Percentiles rank a stretch among this genome's conserved stretches.
phyloP scores from a whole-genome alignment of 2,113 vertebrate species.

The Scytalopus superciliaris region DNA sequence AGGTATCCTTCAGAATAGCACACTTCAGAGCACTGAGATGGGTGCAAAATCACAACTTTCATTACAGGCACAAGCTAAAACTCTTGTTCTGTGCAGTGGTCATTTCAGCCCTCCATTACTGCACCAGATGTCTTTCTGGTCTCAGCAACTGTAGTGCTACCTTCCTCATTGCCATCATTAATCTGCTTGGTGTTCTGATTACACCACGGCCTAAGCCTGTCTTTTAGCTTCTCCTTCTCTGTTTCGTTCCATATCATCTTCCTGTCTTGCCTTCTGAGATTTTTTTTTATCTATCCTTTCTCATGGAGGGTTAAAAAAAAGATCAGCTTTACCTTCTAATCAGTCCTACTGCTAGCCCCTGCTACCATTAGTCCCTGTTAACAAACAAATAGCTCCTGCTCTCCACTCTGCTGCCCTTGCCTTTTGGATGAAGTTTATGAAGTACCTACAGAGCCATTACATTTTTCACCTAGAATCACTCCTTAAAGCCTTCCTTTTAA shows the following conservation, averaged over 20 bases:
- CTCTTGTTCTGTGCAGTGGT: background rate
- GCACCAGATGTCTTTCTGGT: background rate
- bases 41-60: background rate
- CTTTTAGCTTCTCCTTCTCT: background rate
- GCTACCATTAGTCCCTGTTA: background rate
- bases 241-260: background rate
- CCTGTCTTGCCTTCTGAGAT: background rate
- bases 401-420: background rate
- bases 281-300: background rate
- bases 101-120: background rate
- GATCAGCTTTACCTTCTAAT: background rate
- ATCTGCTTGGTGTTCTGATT: background rate
- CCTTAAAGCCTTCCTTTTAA: background rate
- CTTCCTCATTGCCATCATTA: background rate
- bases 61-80: background rate
- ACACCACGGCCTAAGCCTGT: background rate
- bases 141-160: background rate
- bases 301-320: background rate
- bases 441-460: background rate
- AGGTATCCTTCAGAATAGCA: background rate
- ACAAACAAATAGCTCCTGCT: background rate
- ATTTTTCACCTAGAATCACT: constrained; percentile 1
- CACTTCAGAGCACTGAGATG: background rate
- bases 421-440: background rate
- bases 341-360: background rate